These are phyloP conservation scores for Merluccius polli DNA, from an alignment of 2,797 vertebrate species.

Conservation along the genomic window DNA sequence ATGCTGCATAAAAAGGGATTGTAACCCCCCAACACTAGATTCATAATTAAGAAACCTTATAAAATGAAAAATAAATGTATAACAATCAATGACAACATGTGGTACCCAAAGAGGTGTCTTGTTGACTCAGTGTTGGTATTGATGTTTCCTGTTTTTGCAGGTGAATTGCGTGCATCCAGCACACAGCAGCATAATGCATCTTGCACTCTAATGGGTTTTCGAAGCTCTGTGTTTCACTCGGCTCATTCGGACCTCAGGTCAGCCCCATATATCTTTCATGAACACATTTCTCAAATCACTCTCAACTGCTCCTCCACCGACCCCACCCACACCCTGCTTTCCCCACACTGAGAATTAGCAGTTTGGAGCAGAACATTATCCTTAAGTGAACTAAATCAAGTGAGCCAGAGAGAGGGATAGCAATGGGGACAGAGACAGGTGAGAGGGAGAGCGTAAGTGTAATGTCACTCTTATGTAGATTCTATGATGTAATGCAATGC, in stretches of 20 bases:
- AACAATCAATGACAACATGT: too few species aligned
- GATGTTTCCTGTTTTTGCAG: constrained; percentile 26
- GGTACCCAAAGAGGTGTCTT: too few species aligned
- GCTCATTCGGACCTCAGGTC: constrained; percentile 37
- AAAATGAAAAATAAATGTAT: too few species aligned
- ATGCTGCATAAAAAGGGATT: too few species aligned
- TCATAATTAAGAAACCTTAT: too few species aligned
- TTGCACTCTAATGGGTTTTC: constrained; percentile 32
- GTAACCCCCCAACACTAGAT: too few species aligned
- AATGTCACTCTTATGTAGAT: not conserved
- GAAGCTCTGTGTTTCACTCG: constrained; percentile 33
- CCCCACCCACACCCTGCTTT: not conserved
- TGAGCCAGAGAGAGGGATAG: not conserved
- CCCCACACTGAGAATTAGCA: constrained; percentile 11
- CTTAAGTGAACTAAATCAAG: constrained; percentile 14
- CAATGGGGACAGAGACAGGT: not conserved
- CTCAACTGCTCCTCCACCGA: constrained; percentile 10
- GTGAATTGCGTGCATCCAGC: constrained; percentile 20
- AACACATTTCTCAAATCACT: constrained; percentile 3
- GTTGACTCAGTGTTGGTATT: constrained; percentile 41
- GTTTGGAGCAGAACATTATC: constrained; percentile 19
- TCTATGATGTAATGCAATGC: not conserved
- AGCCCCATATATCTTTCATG: constrained; percentile 41
- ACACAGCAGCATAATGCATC: constrained; percentile 35
- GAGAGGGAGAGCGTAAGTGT: not conserved